Percentiles rank a stretch among this genome's conserved stretches.
Conservation (phyloP, 2,797 vertebrate species). For the Gastrophryne carolinensis region DNA sequence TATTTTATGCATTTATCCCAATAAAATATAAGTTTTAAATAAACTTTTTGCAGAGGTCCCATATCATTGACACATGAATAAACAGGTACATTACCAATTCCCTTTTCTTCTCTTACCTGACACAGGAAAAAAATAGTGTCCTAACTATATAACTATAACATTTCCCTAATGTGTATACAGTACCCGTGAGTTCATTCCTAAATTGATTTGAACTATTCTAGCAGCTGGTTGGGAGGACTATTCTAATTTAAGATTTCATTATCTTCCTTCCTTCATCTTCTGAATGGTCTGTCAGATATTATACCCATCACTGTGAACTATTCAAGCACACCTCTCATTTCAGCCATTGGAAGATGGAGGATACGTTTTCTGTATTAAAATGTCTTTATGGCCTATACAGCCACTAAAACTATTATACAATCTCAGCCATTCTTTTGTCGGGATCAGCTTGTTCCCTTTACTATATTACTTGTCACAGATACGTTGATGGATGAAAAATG, state of each 20-base stretch:
- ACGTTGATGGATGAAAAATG: slow-evolving; percentile 11
- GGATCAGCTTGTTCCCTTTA: slow-evolving; percentile 23
- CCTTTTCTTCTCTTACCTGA: too few species aligned
- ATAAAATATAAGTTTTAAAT: too few species aligned
- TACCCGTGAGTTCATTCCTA: too few species aligned
- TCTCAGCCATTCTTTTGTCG: neutral
- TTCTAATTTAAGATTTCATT: slow-evolving; percentile 67
- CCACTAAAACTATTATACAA: slow-evolving; percentile 9
- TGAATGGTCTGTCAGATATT: slow-evolving; percentile 61
- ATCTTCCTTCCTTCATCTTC: slow-evolving; percentile 57
- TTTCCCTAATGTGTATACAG: too few species aligned
- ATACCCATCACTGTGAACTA: slow-evolving; percentile 55
- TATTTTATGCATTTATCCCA: too few species aligned
- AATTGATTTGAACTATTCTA: slow-evolving; percentile 54
- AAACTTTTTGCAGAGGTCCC: too few species aligned
- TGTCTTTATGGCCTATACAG: slow-evolving; percentile 6
- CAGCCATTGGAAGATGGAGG: neutral
- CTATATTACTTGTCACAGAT: slow-evolving; percentile 23
- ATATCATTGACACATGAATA: too few species aligned
- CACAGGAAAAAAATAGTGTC: too few species aligned
- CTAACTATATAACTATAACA: too few species aligned
- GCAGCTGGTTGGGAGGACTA: slow-evolving; percentile 57
- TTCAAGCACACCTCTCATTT: slow-evolving; percentile 49
- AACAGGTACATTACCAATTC: too few species aligned
- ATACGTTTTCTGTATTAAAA: slow-evolving; percentile 20